Evolutionary conservation across 2,113 vertebrate species (phyloP).

Genomic region (Scortum barcoo): DNA sequence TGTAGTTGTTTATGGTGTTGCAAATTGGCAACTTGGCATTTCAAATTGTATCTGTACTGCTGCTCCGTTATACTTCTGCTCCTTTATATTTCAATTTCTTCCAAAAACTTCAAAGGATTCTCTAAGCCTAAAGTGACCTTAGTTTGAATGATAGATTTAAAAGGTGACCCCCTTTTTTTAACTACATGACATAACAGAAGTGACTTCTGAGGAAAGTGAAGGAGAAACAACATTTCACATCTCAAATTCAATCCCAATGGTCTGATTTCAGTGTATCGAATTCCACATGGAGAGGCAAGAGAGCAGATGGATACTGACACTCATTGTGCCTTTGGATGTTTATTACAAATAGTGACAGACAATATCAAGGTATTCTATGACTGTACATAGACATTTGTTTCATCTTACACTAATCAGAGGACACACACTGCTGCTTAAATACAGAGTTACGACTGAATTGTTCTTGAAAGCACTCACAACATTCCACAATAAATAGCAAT

Average conservation of each 20-base stretch:
- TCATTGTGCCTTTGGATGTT: slow-evolving; percentile 52
- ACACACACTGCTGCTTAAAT: slow-evolving; percentile 45
- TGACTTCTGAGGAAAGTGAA: neutral
- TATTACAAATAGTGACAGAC: slow-evolving; percentile 78
- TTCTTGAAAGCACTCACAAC: slow-evolving; percentile 58
- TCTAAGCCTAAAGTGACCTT: neutral
- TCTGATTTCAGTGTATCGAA: neutral
- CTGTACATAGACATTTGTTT: slow-evolving; percentile 64
- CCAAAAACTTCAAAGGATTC: too few relatives aligned
- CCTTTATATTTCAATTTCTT: neutral
- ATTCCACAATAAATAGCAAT: slow-evolving; percentile 70
- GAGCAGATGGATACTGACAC: slow-evolving; percentile 29
- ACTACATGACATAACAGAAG: neutral
- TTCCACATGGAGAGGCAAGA: slow-evolving; percentile 11
- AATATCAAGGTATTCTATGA: slow-evolving; percentile 55
- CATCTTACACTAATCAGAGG: slow-evolving; percentile 54
- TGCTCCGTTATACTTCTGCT: neutral
- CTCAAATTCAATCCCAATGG: neutral
- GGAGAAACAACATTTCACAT: neutral
- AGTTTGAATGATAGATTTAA: neutral
- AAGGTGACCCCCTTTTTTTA: neutral
- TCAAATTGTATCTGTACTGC: neutral
- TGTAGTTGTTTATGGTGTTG: neutral
- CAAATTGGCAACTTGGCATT: neutral
- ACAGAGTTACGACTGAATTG: slow-evolving; percentile 45